Conservation (phyloP, 2,888 invertebrate species). For the Amphipoea oculea region DNA sequence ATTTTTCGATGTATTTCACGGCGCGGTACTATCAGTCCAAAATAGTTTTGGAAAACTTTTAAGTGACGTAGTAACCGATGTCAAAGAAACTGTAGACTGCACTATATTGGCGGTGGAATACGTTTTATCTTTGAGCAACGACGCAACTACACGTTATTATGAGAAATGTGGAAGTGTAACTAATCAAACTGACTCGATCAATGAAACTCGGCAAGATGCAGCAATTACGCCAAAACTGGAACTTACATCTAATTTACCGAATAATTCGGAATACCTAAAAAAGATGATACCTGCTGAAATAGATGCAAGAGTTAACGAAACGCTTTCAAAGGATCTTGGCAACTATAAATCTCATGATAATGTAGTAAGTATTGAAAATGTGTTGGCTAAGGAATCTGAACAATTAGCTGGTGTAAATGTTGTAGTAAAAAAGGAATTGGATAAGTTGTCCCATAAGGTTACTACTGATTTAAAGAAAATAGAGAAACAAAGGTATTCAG, state of each 20-base stretch:
- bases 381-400: slow-evolving; percentile 73
- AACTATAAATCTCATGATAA: slow-evolving; percentile 58
- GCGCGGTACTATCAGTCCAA: slow-evolving; percentile 76
- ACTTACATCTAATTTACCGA: slow-evolving; percentile 40
- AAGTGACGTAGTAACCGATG: slow-evolving; percentile 80
- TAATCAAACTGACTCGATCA: slow-evolving; percentile 37
- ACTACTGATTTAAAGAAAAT: slow-evolving; percentile 68
- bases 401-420: slow-evolving; percentile 74
- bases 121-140: slow-evolving; percentile 68
- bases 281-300: slow-evolving; percentile 55
- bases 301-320: slow-evolving; percentile 61
- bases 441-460: slow-evolving; percentile 74
- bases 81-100: slow-evolving; percentile 82
- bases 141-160: slow-evolving; percentile 63
- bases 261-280: slow-evolving; percentile 42
- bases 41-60: slow-evolving; percentile 80
- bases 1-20: slow-evolving; percentile 77
- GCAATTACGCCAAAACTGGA: slow-evolving; percentile 34
- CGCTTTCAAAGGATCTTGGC: slow-evolving; percentile 54
- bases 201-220: slow-evolving; percentile 21
- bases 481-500: slow-evolving; percentile 56
- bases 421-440: slow-evolving; percentile 75
- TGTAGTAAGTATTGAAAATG: slow-evolving; percentile 67
- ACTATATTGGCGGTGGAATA: slow-evolving; percentile 82
- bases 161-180: slow-evolving; percentile 62